These are phyloP conservation scores for Euura lappo DNA, from an alignment of 1,140 invertebrate species.

Conservation along the genomic window DNA sequence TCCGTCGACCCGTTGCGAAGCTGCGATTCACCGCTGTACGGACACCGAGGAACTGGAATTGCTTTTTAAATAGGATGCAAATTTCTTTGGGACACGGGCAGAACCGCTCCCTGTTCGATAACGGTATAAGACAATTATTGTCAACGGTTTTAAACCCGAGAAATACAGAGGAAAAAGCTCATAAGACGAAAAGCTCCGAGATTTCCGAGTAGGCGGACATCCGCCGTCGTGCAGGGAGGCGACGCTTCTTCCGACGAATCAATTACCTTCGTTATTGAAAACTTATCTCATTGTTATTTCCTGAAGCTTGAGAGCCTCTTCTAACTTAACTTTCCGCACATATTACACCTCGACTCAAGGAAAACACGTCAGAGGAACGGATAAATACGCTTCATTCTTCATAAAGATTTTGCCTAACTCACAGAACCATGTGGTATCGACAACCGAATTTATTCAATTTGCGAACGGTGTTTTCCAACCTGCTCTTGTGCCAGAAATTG, in stretches of 20 bases:
- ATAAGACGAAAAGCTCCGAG: background rate
- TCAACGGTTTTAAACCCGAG: background rate
- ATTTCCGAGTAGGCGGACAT: no score
- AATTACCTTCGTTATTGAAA: no score
- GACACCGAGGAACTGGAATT: background rate
- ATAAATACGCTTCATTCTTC: background rate
- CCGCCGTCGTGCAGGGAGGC: no score
- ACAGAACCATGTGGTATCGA: no score
- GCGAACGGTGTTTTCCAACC: no score
- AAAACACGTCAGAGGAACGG: no score
- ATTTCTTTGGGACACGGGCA: background rate
- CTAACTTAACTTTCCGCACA: background rate
- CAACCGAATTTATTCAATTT: no score
- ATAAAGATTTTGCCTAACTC: background rate
- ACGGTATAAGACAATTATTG: constrained; percentile 1
- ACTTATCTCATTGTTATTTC: no score
- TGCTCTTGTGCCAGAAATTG: no score
- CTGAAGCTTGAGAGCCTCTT: no score
- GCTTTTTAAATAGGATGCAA: constrained; percentile 4
- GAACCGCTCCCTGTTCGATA: background rate
- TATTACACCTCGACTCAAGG: background rate
- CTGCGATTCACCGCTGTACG: background rate
- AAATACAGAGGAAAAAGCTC: background rate
- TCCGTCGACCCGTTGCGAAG: background rate
- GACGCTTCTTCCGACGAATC: background rate